phyloP scores from a whole-genome alignment of 2,888 invertebrate genomes.

The Nebria salina region DNA sequence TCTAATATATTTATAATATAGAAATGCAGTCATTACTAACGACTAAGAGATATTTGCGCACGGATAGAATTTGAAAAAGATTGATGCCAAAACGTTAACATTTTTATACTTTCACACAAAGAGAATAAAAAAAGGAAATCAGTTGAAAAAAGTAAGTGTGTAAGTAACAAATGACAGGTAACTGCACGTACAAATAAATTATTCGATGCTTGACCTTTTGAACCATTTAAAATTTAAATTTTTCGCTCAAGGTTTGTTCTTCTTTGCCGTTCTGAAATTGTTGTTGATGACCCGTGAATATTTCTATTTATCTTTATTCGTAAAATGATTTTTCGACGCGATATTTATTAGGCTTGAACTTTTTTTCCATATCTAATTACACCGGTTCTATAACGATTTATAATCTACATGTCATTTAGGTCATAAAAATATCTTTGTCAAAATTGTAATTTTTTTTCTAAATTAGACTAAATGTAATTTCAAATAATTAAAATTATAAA shows the following conservation, averaged over 20 bases:
- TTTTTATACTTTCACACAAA: neutral
- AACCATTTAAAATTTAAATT: constrained; percentile 33
- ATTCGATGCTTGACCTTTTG: constrained; percentile 31
- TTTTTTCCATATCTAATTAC: neutral
- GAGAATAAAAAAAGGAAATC: neutral
- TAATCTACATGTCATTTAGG: no score
- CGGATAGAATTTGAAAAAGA: no score
- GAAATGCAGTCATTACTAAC: no score
- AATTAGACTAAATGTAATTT: no score
- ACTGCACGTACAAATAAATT: constrained; percentile 15
- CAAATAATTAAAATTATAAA: no score
- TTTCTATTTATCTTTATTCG: constrained; percentile 34
- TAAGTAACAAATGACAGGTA: constrained; percentile 23
- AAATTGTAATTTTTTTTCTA: no score
- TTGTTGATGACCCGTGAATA: constrained; percentile 31
- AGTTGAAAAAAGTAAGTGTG: constrained; percentile 11
- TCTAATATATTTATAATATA: neutral
- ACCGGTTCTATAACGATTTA: no score
- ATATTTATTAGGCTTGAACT: neutral
- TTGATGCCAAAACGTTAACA: no score
- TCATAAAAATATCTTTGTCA: no score
- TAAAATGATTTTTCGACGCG: neutral
- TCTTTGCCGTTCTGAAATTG: constrained; percentile 26
- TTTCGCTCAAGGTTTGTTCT: constrained; percentile 33
- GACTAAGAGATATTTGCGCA: no score